phyloP scores from a whole-genome alignment of 2,113 vertebrate species.

The Oncorhynchus kisutch region DNA sequence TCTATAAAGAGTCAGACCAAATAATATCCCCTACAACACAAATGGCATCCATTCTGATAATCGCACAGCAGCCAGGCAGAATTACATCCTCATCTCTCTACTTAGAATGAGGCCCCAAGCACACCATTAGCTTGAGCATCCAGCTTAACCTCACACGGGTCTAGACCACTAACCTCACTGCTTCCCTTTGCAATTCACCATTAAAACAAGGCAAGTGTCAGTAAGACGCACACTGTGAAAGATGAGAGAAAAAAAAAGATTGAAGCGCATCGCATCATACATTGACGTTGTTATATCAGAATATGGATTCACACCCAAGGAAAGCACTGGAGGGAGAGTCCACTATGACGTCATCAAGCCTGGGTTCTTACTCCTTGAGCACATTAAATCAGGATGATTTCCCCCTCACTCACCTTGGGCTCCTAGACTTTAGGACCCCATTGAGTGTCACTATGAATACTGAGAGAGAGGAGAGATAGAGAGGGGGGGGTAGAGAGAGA shows the following conservation, averaged over 20 bases:
- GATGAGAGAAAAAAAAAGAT: slow-evolving; percentile 63
- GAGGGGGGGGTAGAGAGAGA: background rate
- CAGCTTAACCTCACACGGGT: slow-evolving; percentile 29
- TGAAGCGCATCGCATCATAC: slow-evolving; percentile 28
- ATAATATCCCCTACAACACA: slow-evolving; percentile 23
- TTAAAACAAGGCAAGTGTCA: slow-evolving; percentile 65
- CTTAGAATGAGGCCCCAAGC: background rate
- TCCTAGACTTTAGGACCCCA: slow-evolving; percentile 16
- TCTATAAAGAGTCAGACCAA: slow-evolving; percentile 9
- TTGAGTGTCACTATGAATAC: too few species aligned
- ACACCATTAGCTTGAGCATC: slow-evolving; percentile 1
- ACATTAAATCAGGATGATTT: background rate
- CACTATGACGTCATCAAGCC: slow-evolving; percentile 40
- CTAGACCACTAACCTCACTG: slow-evolving; percentile 20
- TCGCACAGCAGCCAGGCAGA: background rate
- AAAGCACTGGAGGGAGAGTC: slow-evolving; percentile 6
- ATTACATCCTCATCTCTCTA: background rate
- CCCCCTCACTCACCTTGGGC: background rate
- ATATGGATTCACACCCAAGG: slow-evolving; percentile 15
- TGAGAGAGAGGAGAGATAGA: too few species aligned
- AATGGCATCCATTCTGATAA: background rate
- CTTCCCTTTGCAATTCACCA: slow-evolving; percentile 36
- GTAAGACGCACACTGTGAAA: slow-evolving; percentile 45
- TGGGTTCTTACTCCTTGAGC: background rate
- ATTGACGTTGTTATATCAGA: background rate